A percentile compares a stretch with the other conserved stretches of the same genome.
phyloP scores from a whole-genome alignment of 2,888 invertebrate genomes.

The Tiphia femorata region DNA sequence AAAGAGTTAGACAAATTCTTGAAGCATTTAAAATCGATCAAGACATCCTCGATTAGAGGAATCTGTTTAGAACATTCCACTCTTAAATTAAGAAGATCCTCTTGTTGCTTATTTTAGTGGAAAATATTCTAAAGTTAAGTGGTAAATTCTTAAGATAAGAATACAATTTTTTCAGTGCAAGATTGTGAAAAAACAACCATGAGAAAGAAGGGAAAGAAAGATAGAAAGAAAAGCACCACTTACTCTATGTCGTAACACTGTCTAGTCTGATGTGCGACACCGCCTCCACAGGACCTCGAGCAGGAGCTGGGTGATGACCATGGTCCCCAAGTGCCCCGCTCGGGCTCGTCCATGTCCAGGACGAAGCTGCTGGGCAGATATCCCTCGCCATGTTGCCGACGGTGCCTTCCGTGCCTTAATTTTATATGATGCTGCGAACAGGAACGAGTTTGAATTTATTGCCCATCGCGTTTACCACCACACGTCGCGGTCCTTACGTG shows the following conservation, averaged over 20 bases:
- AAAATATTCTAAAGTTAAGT: too few species aligned
- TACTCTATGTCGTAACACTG: conserved; percentile 79
- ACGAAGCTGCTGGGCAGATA: conserved; percentile 82
- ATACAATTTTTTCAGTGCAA: too few species aligned
- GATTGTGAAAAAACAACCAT: too few species aligned
- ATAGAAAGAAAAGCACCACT: conserved; percentile 49
- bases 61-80: too few species aligned
- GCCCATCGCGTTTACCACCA: not conserved
- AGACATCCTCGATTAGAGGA: too few species aligned
- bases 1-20: too few species aligned
- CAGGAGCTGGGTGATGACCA: conserved; percentile 89
- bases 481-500: conserved; percentile 1
- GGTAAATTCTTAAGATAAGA: too few species aligned
- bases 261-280: conserved; percentile 88
- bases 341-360: conserved; percentile 77
- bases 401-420: conserved; percentile 75
- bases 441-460: conserved; percentile 31
- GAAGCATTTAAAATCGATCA: too few species aligned
- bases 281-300: conserved; percentile 93
- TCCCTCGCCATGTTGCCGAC: conserved; percentile 82
- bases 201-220: too few species aligned
- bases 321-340: conserved; percentile 81
- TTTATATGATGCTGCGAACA: conserved; percentile 74
- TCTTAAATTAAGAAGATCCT: too few species aligned
- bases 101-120: too few species aligned